Percentiles rank a stretch among this genome's conserved stretches.
These are phyloP conservation scores for Mantis religiosa DNA, from an alignment of 2,888 invertebrate species.

Conservation along the genomic window DNA sequence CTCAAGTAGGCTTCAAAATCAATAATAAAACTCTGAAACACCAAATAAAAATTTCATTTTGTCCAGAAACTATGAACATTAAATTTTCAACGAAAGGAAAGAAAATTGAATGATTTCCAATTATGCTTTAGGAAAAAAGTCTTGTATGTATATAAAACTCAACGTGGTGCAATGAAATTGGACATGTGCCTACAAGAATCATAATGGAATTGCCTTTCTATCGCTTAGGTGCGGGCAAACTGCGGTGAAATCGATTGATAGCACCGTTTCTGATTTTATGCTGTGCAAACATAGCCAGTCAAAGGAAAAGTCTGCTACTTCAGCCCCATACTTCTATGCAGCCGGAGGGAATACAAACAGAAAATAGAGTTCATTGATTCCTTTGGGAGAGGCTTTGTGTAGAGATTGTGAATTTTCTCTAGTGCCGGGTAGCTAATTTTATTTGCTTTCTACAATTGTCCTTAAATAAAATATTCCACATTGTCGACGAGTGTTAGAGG, in stretches of 20 bases:
- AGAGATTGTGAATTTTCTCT: not conserved
- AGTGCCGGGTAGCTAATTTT: not conserved
- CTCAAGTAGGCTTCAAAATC: too few relatives aligned
- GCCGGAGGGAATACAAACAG: not conserved
- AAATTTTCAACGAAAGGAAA: not conserved
- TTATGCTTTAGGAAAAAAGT: not conserved
- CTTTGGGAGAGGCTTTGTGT: not conserved
- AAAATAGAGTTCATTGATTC: not conserved
- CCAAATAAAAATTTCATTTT: too few relatives aligned
- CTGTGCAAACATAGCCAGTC: not conserved
- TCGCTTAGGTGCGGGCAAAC: not conserved
- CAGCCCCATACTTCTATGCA: not conserved
- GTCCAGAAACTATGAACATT: too few relatives aligned
- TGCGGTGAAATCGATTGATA: not conserved
- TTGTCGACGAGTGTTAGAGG: too few relatives aligned
- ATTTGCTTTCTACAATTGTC: not conserved
- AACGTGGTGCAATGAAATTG: not conserved
- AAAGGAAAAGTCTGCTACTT: not conserved
- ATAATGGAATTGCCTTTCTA: not conserved
- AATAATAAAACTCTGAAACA: too few relatives aligned
- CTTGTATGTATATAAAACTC: not conserved
- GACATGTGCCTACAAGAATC: not conserved
- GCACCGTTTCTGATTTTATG: not conserved
- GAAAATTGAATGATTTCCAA: not conserved
- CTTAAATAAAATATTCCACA: not conserved